These are phyloP conservation scores for Liopterus haemorrhoidalis DNA, from an alignment of 2,888 invertebrate genomes.

Conservation along the genomic window DNA sequence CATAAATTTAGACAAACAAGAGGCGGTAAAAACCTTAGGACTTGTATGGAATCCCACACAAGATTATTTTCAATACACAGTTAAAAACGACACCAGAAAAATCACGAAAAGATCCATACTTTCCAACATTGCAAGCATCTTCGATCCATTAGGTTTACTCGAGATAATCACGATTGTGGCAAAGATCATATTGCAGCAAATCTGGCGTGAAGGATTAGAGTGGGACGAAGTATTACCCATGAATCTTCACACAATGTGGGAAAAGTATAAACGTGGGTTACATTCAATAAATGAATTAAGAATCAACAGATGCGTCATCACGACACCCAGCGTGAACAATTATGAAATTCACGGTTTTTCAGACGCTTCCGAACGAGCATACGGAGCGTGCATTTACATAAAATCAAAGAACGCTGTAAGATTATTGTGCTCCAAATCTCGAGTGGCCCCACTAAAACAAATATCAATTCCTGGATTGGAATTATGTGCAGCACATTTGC, in stretches of 20 bases:
- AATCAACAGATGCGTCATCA: conserved; percentile 3
- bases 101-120: conserved; percentile 4
- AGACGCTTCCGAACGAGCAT: conserved; percentile 6
- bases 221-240: conserved; percentile 31
- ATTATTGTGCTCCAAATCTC: conserved; percentile 24
- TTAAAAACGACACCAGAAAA: conserved; percentile 1
- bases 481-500: conserved; percentile 24
- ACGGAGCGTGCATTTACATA: conserved; percentile 6
- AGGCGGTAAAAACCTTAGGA: conserved; percentile 11
- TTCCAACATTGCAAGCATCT: conserved; percentile 25
- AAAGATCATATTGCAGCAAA: conserved; percentile 29
- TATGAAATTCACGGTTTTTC: conserved; percentile 8
- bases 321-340: not conserved
- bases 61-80: conserved; percentile 16
- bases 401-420: not conserved
- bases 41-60: conserved; percentile 7
- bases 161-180: conserved; percentile 26
- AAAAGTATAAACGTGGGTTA: conserved; percentile 3
- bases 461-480: conserved; percentile 23
- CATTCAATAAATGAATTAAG: not conserved
- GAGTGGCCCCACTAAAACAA: conserved; percentile 22
- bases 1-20: conserved; percentile 10
- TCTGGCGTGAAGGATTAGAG: conserved; percentile 25
- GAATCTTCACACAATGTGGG: conserved; percentile 11
- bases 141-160: conserved; percentile 29